phyloP scores from a whole-genome alignment of 2,113 vertebrate genomes.

The Aegypius monachus region DNA sequence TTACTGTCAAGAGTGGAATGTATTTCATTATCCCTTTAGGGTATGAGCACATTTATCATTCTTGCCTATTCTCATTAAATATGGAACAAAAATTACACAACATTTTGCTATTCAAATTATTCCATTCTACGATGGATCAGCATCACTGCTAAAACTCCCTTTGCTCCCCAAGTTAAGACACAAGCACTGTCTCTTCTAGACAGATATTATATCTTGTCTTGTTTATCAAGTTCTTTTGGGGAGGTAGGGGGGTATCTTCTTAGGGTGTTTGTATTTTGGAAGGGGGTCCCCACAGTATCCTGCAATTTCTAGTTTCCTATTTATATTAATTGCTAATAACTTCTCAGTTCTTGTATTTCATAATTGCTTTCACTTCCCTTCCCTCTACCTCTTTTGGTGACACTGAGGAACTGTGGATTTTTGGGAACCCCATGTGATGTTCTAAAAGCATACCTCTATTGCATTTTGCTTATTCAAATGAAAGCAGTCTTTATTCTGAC shows the following conservation, averaged over 20 bases:
- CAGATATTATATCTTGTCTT: not conserved
- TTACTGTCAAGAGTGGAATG: not conserved
- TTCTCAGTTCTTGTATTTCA: not conserved
- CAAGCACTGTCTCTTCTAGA: not conserved
- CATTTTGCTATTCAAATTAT: constrained; percentile 18
- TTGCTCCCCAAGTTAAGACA: not conserved
- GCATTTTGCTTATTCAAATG: not conserved
- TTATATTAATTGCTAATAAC: not conserved
- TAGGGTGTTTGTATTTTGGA: not conserved
- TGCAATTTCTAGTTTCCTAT: not conserved
- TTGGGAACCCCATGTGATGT: not conserved
- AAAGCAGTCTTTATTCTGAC: not conserved
- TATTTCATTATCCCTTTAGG: constrained; percentile 9
- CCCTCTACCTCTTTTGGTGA: not conserved
- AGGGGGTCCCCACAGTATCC: not conserved
- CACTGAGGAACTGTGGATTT: not conserved
- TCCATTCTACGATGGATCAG: constrained; percentile 2
- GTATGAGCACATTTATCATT: constrained; percentile 13
- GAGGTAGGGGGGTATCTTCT: rapidly evolving
- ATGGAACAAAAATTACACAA: constrained; percentile 55
- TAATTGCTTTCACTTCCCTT: not conserved
- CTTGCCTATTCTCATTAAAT: constrained; percentile 43
- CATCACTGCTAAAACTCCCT: not conserved
- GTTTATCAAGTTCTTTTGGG: not conserved
- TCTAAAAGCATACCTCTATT: not conserved